Evolutionary conservation across 2,797 vertebrate genomes (phyloP).

Genomic region (Pangasius sanitwongsei): DNA sequence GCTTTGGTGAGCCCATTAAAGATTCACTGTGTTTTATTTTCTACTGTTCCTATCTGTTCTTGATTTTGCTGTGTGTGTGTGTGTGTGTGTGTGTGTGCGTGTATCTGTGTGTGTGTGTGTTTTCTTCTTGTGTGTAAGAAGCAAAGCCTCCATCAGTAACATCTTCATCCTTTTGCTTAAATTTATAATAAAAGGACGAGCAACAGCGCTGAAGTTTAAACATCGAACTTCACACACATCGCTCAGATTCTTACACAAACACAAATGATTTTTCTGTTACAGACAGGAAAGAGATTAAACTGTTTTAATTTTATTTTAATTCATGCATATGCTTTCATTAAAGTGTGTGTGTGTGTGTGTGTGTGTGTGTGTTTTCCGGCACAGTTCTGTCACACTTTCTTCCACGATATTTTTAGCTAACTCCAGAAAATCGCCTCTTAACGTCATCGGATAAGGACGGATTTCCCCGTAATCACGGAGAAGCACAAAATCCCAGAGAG

Average conservation of each 20-base stretch:
- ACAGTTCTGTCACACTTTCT: slow-evolving; percentile 21
- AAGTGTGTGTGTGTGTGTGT: background rate
- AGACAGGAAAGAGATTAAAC: background rate
- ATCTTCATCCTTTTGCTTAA: slow-evolving; percentile 61
- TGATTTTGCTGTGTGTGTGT: background rate
- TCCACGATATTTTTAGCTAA: slow-evolving; percentile 37
- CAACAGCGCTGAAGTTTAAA: background rate
- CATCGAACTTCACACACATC: background rate
- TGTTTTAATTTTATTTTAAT: background rate
- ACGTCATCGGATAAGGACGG: slow-evolving; percentile 38
- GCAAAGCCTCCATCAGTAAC: slow-evolving; percentile 71
- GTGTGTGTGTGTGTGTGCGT: background rate
- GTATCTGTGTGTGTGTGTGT: slow-evolving; percentile 2
- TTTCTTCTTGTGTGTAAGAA: slow-evolving; percentile 17
- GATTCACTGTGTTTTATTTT: too few relatives aligned
- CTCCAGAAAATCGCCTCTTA: slow-evolving; percentile 37
- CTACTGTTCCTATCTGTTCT: too few relatives aligned
- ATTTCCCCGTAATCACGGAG: slow-evolving; percentile 15
- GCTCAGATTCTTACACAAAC: background rate
- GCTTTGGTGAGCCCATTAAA: too few relatives aligned
- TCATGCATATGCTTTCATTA: background rate
- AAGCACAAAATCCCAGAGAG: slow-evolving; percentile 16
- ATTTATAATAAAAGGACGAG: background rate
- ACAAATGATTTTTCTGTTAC: background rate
- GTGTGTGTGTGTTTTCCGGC: slow-evolving; percentile 15